Conservation (phyloP, 2,888 invertebrate genomes). For the Eilema griseolum region DNA sequence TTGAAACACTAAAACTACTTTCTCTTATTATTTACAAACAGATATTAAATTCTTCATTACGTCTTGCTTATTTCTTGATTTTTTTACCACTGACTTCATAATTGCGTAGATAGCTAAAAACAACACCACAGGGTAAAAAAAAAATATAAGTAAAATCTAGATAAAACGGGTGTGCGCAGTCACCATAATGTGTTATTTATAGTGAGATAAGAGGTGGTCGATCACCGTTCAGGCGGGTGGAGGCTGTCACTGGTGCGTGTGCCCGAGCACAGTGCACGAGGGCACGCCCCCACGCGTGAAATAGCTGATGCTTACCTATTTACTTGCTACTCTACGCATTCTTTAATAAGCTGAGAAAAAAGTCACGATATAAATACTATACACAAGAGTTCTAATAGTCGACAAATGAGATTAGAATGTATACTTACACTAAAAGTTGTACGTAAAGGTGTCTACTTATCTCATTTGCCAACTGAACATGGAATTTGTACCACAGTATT, state of each 20-base stretch:
- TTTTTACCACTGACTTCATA: neutral
- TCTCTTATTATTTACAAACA: neutral
- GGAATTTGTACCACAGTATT: neutral
- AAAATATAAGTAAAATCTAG: slow-evolving; percentile 15
- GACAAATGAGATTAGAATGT: no score
- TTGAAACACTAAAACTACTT: neutral
- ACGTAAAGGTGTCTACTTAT: no score
- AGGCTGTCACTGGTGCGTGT: slow-evolving; percentile 76
- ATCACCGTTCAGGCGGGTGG: slow-evolving; percentile 57
- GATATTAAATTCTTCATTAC: neutral
- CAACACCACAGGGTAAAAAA: neutral
- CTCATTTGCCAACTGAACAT: no score
- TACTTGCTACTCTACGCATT: slow-evolving; percentile 23
- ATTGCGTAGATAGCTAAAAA: neutral
- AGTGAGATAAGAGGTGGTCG: slow-evolving; percentile 60
- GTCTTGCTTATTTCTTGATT: neutral
- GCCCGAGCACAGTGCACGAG: slow-evolving; percentile 58
- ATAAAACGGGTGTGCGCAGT: slow-evolving; percentile 25
- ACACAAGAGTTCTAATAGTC: no score
- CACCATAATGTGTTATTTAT: slow-evolving; percentile 68
- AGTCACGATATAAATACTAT: neutral
- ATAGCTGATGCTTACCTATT: slow-evolving; percentile 50
- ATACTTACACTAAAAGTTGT: no score
- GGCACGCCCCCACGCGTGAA: slow-evolving; percentile 70
- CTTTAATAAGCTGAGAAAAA: slow-evolving; percentile 18